Conservation (phyloP, 2,113 vertebrate genomes). For the Malaclemys terrapin region DNA sequence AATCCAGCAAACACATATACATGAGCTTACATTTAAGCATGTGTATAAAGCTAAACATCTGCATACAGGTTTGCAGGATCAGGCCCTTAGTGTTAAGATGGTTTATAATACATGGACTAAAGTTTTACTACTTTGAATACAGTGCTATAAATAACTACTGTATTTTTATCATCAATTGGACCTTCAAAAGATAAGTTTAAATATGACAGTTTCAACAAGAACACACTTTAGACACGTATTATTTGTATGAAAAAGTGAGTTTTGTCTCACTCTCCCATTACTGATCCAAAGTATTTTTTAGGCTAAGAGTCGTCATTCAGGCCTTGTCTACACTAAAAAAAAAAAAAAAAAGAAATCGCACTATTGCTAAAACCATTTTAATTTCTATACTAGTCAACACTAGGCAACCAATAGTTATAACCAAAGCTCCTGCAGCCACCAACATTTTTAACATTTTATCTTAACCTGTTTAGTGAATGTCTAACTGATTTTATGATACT, state of each 20-base stretch:
- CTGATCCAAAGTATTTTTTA: neutral
- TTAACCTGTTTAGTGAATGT: neutral
- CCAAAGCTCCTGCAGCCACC: neutral
- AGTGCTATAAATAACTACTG: neutral
- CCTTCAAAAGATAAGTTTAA: neutral
- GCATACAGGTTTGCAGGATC: neutral
- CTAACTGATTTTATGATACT: neutral
- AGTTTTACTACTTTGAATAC: rapidly evolving
- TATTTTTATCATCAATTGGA: neutral
- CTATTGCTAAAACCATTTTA: neutral
- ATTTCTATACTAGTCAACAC: neutral
- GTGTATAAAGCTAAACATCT: rapidly evolving
- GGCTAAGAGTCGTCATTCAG: neutral
- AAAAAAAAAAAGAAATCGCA: neutral
- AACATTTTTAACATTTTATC: neutral
- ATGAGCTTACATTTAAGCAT: neutral
- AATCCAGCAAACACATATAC: rapidly evolving
- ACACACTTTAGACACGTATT: neutral
- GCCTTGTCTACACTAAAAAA: neutral
- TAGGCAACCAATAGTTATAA: neutral
- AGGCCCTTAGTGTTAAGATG: neutral
- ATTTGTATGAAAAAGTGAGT: neutral
- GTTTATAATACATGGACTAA: neutral
- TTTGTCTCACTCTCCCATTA: neutral
- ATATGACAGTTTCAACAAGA: neutral